These are phyloP conservation scores for Torymus texanus DNA, from an alignment of 2,888 invertebrate genomes.

Conservation along the genomic window DNA sequence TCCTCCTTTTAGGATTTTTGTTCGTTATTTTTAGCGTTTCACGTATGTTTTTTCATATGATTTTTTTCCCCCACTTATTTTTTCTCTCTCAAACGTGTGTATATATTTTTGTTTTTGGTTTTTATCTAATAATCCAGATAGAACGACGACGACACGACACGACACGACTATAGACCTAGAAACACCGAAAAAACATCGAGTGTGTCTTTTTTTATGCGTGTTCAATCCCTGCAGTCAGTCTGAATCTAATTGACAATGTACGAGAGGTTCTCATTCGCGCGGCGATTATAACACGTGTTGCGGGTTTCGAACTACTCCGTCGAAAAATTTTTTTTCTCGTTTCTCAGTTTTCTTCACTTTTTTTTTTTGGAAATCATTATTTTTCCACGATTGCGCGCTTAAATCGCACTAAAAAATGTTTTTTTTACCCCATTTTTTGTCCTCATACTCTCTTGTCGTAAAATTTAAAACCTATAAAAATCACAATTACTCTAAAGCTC, in stretches of 20 bases:
- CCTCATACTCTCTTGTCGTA: constrained; percentile 13
- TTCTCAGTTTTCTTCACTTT: constrained; percentile 18
- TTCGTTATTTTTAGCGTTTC: constrained; percentile 19
- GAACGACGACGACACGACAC: constrained; percentile 53
- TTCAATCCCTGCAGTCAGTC: constrained; percentile 75
- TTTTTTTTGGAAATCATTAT: constrained; percentile 24
- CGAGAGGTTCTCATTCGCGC: constrained; percentile 67
- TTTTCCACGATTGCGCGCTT: constrained; percentile 6
- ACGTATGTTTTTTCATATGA: neutral
- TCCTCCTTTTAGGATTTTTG: constrained; percentile 29
- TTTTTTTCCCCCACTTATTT: constrained; percentile 1
- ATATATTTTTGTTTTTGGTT: constrained; percentile 3
- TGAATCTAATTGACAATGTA: constrained; percentile 76
- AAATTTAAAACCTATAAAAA: constrained; percentile 35
- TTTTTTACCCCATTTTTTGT: neutral
- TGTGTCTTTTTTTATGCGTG: constrained; percentile 63
- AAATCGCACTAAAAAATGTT: constrained; percentile 36
- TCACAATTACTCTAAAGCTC: constrained; percentile 49
- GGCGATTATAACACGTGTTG: constrained; percentile 54
- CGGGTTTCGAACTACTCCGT: constrained; percentile 53
- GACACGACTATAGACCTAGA: constrained; percentile 53
- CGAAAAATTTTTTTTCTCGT: constrained; percentile 33
- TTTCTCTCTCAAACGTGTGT: constrained; percentile 12
- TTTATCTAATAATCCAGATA: constrained; percentile 42
- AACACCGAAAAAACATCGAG: constrained; percentile 65